Conservation (phyloP, 2,888 invertebrate genomes). For the Kuschelorhynchus macadamiae region DNA sequence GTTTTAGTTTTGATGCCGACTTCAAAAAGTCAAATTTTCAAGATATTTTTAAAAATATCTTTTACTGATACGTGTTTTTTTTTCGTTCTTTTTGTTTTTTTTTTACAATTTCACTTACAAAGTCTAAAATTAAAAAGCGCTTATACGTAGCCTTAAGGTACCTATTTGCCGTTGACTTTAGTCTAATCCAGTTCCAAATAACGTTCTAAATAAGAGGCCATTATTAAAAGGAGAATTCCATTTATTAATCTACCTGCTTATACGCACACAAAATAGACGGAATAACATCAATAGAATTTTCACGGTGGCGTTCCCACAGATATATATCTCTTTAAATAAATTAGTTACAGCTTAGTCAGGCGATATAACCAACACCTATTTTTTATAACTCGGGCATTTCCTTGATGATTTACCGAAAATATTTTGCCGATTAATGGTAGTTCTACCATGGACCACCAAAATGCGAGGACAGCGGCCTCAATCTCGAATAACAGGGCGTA, state of each 20-base stretch:
- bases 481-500: constrained; percentile 44
- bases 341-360: constrained; percentile 35
- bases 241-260: constrained; percentile 19
- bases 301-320: constrained; percentile 46
- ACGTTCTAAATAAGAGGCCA: neutral
- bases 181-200: too few relatives aligned
- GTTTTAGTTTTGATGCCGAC: too few relatives aligned
- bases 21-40: too few relatives aligned
- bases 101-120: too few relatives aligned
- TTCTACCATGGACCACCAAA: constrained; percentile 29
- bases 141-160: too few relatives aligned
- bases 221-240: neutral
- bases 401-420: constrained; percentile 44
- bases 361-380: constrained; percentile 41
- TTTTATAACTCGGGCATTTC: constrained; percentile 37
- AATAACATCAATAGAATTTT: constrained; percentile 42
- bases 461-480: constrained; percentile 39
- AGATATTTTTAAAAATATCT: too few relatives aligned
- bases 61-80: too few relatives aligned
- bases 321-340: constrained; percentile 42
- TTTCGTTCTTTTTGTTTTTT: too few relatives aligned
- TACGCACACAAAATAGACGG: constrained; percentile 23
- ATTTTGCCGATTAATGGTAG: constrained; percentile 41
- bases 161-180: too few relatives aligned
- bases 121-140: too few relatives aligned